These are phyloP conservation scores for Leptonema lineaticorne DNA, from an alignment of 1,140 invertebrate species.

Conservation along the genomic window DNA sequence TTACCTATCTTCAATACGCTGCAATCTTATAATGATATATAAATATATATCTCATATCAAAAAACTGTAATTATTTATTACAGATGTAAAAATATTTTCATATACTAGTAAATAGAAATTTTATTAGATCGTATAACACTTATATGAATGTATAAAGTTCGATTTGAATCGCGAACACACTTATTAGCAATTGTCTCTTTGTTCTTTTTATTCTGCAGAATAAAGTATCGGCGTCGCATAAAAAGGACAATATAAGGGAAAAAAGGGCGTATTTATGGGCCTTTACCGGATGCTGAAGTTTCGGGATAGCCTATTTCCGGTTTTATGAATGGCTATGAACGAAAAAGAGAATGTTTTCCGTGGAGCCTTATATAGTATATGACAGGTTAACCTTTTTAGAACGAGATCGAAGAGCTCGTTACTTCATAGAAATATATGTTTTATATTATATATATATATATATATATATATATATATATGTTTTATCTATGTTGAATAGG, in stretches of 20 bases:
- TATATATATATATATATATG: too few species aligned
- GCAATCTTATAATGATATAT: too few species aligned
- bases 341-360: neutral
- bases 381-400: neutral
- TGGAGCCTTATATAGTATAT: neutral
- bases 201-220: neutral
- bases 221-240: neutral
- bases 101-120: too few species aligned
- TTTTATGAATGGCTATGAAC: neutral
- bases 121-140: too few species aligned
- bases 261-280: neutral
- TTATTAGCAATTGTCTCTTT: neutral
- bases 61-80: too few species aligned
- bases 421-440: too few species aligned
- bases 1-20: too few species aligned
- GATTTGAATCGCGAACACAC: neutral
- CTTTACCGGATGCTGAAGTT: constrained; percentile 1
- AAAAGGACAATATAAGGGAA: neutral
- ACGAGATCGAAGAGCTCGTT: neutral
- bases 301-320: constrained; percentile 1
- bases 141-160: too few species aligned
- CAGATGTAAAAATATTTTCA: too few species aligned
- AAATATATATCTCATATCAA: too few species aligned
- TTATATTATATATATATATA: too few species aligned
- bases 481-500: too few species aligned